Base-by-base conservation (phyloP, 2,888 invertebrate genomes). In the Noctua comes region DNA sequence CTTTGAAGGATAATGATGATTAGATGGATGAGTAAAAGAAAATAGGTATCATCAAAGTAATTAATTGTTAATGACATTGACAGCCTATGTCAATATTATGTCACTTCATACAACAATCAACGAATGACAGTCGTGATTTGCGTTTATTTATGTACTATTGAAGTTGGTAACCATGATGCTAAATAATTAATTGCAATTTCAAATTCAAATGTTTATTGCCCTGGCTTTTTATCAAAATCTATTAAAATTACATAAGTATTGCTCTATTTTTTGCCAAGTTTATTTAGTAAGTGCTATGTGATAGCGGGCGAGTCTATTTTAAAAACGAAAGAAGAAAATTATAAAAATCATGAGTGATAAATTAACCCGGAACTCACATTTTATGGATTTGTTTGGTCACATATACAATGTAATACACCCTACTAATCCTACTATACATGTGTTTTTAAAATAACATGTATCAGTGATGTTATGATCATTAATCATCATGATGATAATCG, bases 391-490 rank as follows among this genome's bases (percentile, higher is more conserved):
- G 8, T 48, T 31, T 27, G 11, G 13, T 27, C 21, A 31, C 21
- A 68, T 27, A 31, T 31, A 18, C n/a, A n/a, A n/a, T 10, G 36
- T 16, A 66, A 59, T 59, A 57, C 57, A 27, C 57, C 16, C 57
- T 27, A 27, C 27, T 59, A 59, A 59, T 16, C 27, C 27, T 16
- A 27, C 6, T 27, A 16, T 6, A 16, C 7, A 1, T 64, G 36
- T 66, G 3, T 66, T 43, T 36, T n/a, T n/a, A 40, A 48, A 75
- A 48, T 36, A 48, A 62, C 27, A 48, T 21, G 74, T 31, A 36
- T 74, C 27, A 57, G 43, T n/a, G 31, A 57, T 74, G 43, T 75
- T 75, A 46, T 59, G 46, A 46, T 74, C n/a, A 18, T 46, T 13
- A 57, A 75, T 62, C 24, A 24, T n/a, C 27, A 18, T 24, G 18